Evolutionary conservation across 2,113 vertebrate species (phyloP).

Genomic region (Alces alces): DNA sequence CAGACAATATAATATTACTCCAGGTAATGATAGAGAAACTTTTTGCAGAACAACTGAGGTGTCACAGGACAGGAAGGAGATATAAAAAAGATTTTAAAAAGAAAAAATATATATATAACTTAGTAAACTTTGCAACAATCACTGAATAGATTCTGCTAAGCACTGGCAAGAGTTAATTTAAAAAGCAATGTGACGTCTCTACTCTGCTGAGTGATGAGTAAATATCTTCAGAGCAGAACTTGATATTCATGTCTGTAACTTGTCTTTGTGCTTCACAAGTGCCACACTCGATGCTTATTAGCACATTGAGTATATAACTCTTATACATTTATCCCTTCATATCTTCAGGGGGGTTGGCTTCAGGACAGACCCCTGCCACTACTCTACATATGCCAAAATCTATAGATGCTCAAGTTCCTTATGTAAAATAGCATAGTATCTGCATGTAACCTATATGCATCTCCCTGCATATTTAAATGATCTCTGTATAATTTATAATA

Average conservation of each 20-base stretch:
- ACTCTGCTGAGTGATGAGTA: not conserved
- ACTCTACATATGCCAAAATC: not conserved
- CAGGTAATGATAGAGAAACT: not conserved
- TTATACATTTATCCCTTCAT: not conserved
- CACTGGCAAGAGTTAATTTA: not conserved
- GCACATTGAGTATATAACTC: not conserved
- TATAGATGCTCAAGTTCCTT: not conserved
- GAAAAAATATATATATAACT: not conserved
- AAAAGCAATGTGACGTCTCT: not conserved
- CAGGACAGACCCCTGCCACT: not conserved
- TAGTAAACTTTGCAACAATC: not conserved
- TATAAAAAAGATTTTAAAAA: not conserved
- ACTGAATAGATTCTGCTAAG: not conserved
- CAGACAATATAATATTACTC: not conserved
- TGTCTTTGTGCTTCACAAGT: not conserved
- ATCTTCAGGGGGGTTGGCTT: not conserved
- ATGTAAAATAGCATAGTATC: not conserved
- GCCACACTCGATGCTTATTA: not conserved
- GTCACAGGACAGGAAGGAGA: not conserved
- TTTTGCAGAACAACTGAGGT: not conserved
- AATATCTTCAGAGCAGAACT: not conserved
- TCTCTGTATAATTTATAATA: not conserved
- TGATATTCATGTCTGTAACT: not conserved
- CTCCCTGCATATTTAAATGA: not conserved
- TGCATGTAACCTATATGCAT: not conserved